Base-by-base conservation (phyloP, 2,888 invertebrate genomes). In the Endomychus coccineus region DNA sequence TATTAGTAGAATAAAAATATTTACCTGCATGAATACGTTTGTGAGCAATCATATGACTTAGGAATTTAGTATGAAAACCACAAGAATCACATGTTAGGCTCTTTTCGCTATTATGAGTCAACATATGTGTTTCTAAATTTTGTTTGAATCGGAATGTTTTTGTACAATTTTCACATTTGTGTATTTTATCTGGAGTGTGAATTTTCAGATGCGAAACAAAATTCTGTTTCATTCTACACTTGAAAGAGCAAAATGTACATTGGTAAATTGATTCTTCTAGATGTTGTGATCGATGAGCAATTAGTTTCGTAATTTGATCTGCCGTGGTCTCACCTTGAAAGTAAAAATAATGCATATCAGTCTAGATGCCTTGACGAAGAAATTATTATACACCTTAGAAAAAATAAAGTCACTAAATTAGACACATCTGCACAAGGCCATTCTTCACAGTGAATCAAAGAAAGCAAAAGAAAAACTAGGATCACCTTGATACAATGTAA, bases 31-130 rank as follows among this genome's bases (percentile, higher is more conserved):
- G 80, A 38, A 77, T 75, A 35, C 78, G 64, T 49, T 74, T 74
- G 56, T 80, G 80, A 9, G 75, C 70, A 27, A 76, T 73, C 54
- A 80, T 69, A 55, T 80, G 77, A 46, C 77, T 77, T 44, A 77
- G 69, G 54, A 74, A 78, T 55, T 78, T 78, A 21, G 79, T 78
- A 40, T 74, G 70, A 56, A 79, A 81, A 5, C 77, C 76, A 61
- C 80, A 81, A n/a, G 70, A 68, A 43, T 78, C 78, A 55, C 80
- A 81, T 1, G 71, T 64, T 45, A 73, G 71, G n/a, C 71, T 73
- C 43, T 77, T 70, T 39, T 70, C 71, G 27, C 68, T 48, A 24
- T 68, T 67, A 52, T 77, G 77, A 2, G 68, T 71, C 24, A 71
- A 65, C 52, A 71, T 57, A 54, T 78, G 78, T 36, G 73, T 71